A percentile compares a stretch with the other conserved stretches of the same genome.
phyloP scores from a whole-genome alignment of 2,888 invertebrate species.

The Aplocera efformata region DNA sequence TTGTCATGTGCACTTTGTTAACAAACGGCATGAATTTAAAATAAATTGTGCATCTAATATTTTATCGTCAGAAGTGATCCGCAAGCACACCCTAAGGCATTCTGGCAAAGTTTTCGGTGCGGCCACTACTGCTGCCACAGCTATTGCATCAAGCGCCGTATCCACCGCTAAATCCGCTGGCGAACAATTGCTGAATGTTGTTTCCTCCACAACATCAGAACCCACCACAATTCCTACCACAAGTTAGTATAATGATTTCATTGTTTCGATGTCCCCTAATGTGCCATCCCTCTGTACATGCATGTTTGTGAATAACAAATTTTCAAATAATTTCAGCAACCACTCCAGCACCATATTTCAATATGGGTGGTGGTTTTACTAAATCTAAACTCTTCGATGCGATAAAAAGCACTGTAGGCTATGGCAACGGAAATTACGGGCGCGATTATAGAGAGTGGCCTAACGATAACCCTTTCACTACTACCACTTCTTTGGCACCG shows the following conservation, averaged over 20 bases:
- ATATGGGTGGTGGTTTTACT: slow-evolving; percentile 70
- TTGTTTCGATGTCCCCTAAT: slow-evolving; percentile 30
- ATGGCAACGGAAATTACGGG: slow-evolving; percentile 62
- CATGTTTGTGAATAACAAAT: slow-evolving; percentile 56
- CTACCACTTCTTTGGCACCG: slow-evolving; percentile 68
- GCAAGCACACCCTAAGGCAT: slow-evolving; percentile 87
- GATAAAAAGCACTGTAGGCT: slow-evolving; percentile 74
- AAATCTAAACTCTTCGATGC: slow-evolving; percentile 76
- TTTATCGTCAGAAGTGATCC: slow-evolving; percentile 74
- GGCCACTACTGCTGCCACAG: slow-evolving; percentile 75
- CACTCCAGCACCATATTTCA: slow-evolving; percentile 68
- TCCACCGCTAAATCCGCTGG: slow-evolving; percentile 65
- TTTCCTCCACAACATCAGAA: slow-evolving; percentile 61
- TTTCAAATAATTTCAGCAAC: slow-evolving; percentile 71
- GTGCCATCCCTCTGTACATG: slow-evolving; percentile 46
- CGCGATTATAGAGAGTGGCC: slow-evolving; percentile 71
- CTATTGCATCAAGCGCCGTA: slow-evolving; percentile 69
- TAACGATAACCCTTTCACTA: slow-evolving; percentile 76
- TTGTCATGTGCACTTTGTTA: slow-evolving; percentile 9
- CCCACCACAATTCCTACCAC: slow-evolving; percentile 69
- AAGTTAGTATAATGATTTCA: slow-evolving; percentile 60
- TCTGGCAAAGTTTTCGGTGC: slow-evolving; percentile 85
- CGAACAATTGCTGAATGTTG: slow-evolving; percentile 60
- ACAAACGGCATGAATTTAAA: slow-evolving; percentile 12
- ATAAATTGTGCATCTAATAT: slow-evolving; percentile 25